Percentiles rank a stretch among this genome's conserved stretches.
These are phyloP conservation scores for Atlantisia rogersi DNA, from an alignment of 2,113 vertebrate species.

Conservation along the genomic window DNA sequence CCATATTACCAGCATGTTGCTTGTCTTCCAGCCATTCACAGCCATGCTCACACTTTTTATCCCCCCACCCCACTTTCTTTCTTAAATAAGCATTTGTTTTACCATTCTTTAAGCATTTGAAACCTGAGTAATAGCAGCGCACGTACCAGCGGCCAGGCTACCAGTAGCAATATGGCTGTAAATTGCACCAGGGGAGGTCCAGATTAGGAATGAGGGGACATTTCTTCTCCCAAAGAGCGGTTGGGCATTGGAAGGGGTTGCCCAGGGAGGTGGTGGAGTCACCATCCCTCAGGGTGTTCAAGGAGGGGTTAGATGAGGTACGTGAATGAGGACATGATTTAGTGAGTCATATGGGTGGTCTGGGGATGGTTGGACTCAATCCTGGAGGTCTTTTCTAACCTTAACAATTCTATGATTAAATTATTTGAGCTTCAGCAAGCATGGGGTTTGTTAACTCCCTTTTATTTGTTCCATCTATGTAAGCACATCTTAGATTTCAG, in stretches of 20 bases:
- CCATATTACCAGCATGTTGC: background rate
- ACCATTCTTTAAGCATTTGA: background rate
- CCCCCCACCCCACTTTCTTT: rapidly evolving
- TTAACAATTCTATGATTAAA: no score
- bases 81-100: background rate
- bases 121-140: background rate
- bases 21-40: background rate
- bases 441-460: background rate
- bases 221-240: no score
- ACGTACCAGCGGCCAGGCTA: background rate
- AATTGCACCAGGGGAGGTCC: no score
- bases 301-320: no score
- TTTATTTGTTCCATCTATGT: background rate
- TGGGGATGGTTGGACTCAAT: no score
- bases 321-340: no score
- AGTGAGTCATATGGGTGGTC: no score
- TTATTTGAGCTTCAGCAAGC: background rate
- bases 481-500: background rate
- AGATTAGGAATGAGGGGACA: no score
- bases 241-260: no score
- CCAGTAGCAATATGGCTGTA: background rate
- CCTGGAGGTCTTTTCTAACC: no score
- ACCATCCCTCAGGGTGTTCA: no score
- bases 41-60: background rate
- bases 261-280: no score